These are phyloP conservation scores for Saxidomus purpurata DNA, from an alignment of 1,140 invertebrate genomes.

Conservation along the genomic window DNA sequence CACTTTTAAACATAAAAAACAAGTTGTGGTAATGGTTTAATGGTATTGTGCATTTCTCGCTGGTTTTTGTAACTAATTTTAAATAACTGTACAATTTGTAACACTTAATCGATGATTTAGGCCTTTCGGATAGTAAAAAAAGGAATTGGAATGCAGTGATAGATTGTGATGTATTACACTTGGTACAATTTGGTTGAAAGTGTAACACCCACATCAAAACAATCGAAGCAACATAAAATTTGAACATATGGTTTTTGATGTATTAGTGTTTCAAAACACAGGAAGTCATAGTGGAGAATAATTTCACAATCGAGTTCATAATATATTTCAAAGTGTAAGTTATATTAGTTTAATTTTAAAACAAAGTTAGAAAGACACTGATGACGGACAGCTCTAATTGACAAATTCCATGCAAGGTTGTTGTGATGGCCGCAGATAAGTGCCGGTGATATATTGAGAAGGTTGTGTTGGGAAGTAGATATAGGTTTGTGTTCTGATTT, in stretches of 20 bases:
- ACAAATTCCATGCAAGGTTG: background rate
- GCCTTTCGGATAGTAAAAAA: background rate
- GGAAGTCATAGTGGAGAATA: background rate
- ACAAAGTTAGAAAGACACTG: too few species aligned
- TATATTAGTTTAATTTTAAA: too few species aligned
- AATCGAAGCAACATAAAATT: background rate
- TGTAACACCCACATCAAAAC: slow-evolving; percentile 4
- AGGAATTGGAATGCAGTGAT: background rate
- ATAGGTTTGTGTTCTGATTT: background rate
- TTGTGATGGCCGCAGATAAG: background rate
- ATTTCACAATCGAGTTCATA: background rate
- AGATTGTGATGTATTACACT: slow-evolving; percentile 7
- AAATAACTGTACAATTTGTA: background rate
- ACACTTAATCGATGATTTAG: background rate
- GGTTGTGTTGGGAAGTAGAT: slow-evolving; percentile 6
- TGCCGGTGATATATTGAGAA: background rate
- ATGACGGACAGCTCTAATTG: background rate
- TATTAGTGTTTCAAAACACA: background rate
- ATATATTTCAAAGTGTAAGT: too few species aligned
- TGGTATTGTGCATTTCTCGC: background rate
- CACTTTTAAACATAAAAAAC: background rate
- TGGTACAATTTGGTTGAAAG: background rate
- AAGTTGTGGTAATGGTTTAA: background rate
- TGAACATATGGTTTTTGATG: background rate
- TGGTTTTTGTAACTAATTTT: background rate